These are phyloP conservation scores for Syngnathus acus DNA, from an alignment of 2,797 vertebrate species.

Conservation along the genomic window DNA sequence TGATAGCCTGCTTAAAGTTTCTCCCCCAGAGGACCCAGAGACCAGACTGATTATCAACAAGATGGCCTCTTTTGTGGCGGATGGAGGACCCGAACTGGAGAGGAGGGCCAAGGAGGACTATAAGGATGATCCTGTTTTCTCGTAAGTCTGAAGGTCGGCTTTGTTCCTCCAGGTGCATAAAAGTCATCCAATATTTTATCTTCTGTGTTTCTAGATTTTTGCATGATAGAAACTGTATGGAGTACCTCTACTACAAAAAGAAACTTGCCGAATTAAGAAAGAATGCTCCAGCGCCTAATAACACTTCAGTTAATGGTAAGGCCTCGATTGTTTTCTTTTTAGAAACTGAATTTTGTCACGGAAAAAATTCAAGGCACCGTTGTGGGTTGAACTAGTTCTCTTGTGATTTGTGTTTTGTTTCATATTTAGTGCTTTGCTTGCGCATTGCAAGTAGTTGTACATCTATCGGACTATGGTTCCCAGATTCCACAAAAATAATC, in stretches of 20 bases:
- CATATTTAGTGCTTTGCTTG: not conserved
- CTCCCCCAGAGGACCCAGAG: constrained; percentile 96
- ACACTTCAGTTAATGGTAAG: constrained; percentile 52
- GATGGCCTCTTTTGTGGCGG: constrained; percentile 93
- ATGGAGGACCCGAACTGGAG: constrained; percentile 89
- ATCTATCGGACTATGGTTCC: not conserved
- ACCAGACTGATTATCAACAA: constrained; percentile 88
- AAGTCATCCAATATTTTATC: not conserved
- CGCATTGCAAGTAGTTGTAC: not conserved
- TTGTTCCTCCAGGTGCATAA: not conserved
- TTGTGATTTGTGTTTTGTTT: not conserved
- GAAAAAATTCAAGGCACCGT: too few species aligned
- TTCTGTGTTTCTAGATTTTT: constrained; percentile 76
- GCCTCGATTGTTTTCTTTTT: constrained; percentile 6
- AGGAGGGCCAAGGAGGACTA: constrained; percentile 90
- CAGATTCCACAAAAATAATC: not conserved
- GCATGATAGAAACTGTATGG: constrained; percentile 85
- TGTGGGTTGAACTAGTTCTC: too few species aligned
- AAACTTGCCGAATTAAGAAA: constrained; percentile 83
- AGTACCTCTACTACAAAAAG: constrained; percentile 94
- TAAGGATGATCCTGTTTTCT: constrained; percentile 88
- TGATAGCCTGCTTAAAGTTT: constrained; percentile 99
- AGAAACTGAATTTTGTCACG: not conserved
- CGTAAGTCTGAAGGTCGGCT: constrained; percentile 66
- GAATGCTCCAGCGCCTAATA: constrained; percentile 60